Evolutionary conservation across 2,888 invertebrate species (phyloP).

Genomic region (Globia sparganii): DNA sequence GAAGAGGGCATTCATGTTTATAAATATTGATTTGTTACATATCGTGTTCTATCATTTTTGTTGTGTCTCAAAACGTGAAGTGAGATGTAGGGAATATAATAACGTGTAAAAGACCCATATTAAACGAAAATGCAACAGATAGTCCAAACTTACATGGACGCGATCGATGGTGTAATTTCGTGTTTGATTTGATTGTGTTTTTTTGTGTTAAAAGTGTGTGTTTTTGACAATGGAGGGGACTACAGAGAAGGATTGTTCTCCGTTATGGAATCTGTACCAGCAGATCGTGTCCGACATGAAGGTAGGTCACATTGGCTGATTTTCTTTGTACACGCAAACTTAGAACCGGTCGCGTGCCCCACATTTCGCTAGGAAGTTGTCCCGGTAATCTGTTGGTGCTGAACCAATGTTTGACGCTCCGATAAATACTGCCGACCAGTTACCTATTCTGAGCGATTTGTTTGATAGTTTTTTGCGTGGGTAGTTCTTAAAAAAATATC

Average conservation of each 20-base stretch:
- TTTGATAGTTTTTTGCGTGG: constrained; percentile 31
- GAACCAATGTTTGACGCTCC: constrained; percentile 73
- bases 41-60: constrained; percentile 70
- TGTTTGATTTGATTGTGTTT: constrained; percentile 78
- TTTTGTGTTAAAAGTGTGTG: constrained; percentile 76
- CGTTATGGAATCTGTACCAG: constrained; percentile 98
- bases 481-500: constrained; percentile 24
- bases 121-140: constrained; percentile 84
- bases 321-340: constrained; percentile 65
- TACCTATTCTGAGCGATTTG: constrained; percentile 52
- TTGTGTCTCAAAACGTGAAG: constrained; percentile 76
- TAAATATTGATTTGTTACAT: constrained; percentile 89
- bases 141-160: constrained; percentile 77
- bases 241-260: constrained; percentile 95
- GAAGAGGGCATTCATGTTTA: constrained; percentile 87
- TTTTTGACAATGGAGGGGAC: constrained; percentile 92
- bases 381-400: constrained; percentile 77
- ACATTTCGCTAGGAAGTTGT: constrained; percentile 75
- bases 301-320: constrained; percentile 91
- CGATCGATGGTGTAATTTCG: constrained; percentile 76
- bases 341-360: constrained; percentile 70
- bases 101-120: constrained; percentile 63
- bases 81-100: constrained; percentile 84
- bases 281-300: constrained; percentile 99
- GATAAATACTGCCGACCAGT: constrained; percentile 50